Base-by-base conservation (phyloP, 2,113 vertebrate genomes). In the Limnothrissa miodon region DNA sequence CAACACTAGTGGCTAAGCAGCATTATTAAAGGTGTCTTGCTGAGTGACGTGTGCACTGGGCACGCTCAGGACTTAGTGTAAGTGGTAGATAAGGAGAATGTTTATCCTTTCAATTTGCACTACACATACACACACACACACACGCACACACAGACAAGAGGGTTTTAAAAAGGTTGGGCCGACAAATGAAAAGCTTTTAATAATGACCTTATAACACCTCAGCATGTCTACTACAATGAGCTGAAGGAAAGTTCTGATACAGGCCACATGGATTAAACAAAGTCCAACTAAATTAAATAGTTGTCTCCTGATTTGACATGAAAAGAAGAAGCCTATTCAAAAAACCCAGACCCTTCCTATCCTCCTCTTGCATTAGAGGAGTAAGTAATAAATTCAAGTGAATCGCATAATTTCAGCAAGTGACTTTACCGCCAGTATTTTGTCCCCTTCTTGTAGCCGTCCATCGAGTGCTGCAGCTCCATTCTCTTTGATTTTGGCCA, bases 401-500 rank as follows among this genome's bases (percentile, higher is more conserved):
- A 39, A 74, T 74, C 78, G 11, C 23, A 39, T n/a, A 10, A 39
- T n/a, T 33, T 21, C 23, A 21, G 45, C 6, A 23, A 81, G 46
- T 44, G 9, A n/a, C 3, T 42, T 96, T 95, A 99, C 98, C 94
- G 94, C 93, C 87, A 99, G 87, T 90, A 99, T 98, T 92, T 96
- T 98, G 94, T 99, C 97, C 88, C 97, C 97, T 90, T 99, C 97
- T 84, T 96, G 94, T 53, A 99, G 95, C 53, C 96, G 93, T 81
- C 98, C 98, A 83, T 99, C 98, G 85, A 93, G 86, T 36, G 94
- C 97, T 2, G 98, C 98, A 5, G 97, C 96, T 88, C 98, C 98
- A 78, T 97, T 93, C 88, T 96, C 95, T 93, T 98, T 99, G 88
- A 99, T 98, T 92, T 97, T 94, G 87, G 95, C 96, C 90, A 99